phyloP scores from a whole-genome alignment of 2,888 invertebrate species.

The Dryadula phaetusa region DNA sequence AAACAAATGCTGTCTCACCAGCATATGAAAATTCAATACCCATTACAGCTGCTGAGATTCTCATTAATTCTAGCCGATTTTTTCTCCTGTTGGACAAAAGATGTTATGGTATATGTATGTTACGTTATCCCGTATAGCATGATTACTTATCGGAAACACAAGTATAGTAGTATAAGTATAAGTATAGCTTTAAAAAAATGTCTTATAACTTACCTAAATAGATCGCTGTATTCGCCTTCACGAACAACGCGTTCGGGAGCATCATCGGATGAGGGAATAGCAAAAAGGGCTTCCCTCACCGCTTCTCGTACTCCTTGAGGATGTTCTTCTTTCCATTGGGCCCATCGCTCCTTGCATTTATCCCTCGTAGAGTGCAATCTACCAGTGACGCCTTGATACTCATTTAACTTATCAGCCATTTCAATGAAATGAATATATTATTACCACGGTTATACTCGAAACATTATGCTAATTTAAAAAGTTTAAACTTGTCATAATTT shows the following conservation, averaged over 20 bases:
- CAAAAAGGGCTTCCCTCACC: conserved; percentile 74
- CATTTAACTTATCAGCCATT: conserved; percentile 91
- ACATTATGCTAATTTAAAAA: background rate
- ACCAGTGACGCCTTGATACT: conserved; percentile 91
- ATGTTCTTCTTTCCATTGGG: conserved; percentile 85
- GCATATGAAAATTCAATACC: conserved; percentile 99
- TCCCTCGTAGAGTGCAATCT: conserved; percentile 88
- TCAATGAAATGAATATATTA: conserved; percentile 35
- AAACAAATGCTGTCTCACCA: conserved; percentile 98
- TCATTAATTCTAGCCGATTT: conserved; percentile 90
- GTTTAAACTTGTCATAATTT: background rate
- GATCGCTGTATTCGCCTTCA: conserved; percentile 70
- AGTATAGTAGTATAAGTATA: too few relatives aligned
- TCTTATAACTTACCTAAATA: conserved; percentile 64
- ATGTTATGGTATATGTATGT: background rate
- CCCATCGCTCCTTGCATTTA: conserved; percentile 85
- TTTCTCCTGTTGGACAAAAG: conserved; percentile 85
- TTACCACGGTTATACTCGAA: background rate
- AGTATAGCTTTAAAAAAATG: conserved; percentile 2
- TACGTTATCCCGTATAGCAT: background rate
- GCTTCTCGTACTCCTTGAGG: conserved; percentile 81
- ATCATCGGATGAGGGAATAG: conserved; percentile 72
- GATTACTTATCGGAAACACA: too few relatives aligned
- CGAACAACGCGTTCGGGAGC: conserved; percentile 68
- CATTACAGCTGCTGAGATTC: conserved; percentile 97